Evolutionary conservation across 2,888 invertebrate genomes (phyloP).

Genomic region (Synergus japonicus): DNA sequence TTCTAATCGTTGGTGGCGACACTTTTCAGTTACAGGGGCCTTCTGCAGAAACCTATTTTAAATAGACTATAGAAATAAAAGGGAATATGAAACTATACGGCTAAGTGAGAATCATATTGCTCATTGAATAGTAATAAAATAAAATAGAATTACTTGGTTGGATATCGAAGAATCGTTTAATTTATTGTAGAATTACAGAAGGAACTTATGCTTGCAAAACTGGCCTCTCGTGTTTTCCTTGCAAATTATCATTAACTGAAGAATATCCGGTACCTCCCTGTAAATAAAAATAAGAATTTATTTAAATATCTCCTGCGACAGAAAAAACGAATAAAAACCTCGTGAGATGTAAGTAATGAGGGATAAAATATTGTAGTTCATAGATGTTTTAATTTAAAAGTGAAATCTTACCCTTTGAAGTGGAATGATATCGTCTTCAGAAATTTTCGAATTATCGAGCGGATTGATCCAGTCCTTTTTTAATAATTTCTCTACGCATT

Average conservation of each 20-base stretch:
- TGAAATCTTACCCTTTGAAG: slow-evolving; percentile 86
- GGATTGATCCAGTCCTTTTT: slow-evolving; percentile 98
- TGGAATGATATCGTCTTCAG: slow-evolving; percentile 94
- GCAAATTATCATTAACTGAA: slow-evolving; percentile 89
- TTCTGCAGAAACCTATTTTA: background rate
- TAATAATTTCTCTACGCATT: slow-evolving; percentile 97
- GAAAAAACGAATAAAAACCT: too few species aligned
- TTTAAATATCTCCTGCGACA: slow-evolving; percentile 27
- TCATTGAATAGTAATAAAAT: background rate
- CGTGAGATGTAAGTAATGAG: too few species aligned
- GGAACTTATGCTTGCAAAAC: slow-evolving; percentile 86
- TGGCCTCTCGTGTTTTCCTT: slow-evolving; percentile 90
- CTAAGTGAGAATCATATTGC: background rate
- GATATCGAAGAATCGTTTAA: background rate
- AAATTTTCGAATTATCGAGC: slow-evolving; percentile 88
- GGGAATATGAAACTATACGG: background rate
- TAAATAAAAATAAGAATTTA: slow-evolving; percentile 61
- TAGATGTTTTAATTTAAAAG: slow-evolving; percentile 28
- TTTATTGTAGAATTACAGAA: background rate
- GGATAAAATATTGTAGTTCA: too few species aligned
- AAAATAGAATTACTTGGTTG: slow-evolving; percentile 7
- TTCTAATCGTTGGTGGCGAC: slow-evolving; percentile 17
- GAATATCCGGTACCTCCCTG: slow-evolving; percentile 98
- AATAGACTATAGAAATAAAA: too few species aligned
- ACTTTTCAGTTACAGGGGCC: background rate